Evolutionary conservation across 1,140 invertebrate species (phyloP).

Genomic region (Eueides isabella): DNA sequence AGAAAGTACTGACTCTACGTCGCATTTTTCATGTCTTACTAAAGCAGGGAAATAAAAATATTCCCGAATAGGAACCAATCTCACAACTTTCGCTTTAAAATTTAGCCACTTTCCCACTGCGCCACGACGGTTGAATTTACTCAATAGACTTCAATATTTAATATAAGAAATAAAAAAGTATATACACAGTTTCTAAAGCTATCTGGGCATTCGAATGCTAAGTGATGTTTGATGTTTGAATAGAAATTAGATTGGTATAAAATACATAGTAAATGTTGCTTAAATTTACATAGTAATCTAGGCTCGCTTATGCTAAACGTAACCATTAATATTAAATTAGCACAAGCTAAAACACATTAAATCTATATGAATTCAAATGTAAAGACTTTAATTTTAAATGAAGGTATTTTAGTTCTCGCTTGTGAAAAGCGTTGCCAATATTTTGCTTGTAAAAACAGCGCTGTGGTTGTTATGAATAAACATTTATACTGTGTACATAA

Average conservation of each 20-base stretch:
- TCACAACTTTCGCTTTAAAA: background rate
- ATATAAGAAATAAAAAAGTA: background rate
- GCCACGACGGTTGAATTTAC: too few relatives aligned
- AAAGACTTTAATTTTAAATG: background rate
- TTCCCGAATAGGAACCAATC: background rate
- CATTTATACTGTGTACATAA: background rate
- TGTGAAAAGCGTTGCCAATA: background rate
- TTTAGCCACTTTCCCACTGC: background rate
- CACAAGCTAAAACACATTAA: conserved; percentile 12
- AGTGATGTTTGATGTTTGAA: background rate
- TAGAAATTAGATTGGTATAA: background rate
- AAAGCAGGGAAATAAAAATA: background rate
- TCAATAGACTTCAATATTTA: background rate
- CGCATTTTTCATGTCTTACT: background rate
- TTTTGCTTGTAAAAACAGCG: background rate
- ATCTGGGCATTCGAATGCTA: background rate
- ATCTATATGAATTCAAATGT: conserved; percentile 10
- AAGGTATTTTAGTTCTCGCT: background rate
- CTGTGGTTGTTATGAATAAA: background rate
- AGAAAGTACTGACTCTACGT: too few relatives aligned
- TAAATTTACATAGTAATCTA: conserved; percentile 14
- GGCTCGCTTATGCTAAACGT: background rate
- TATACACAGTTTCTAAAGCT: background rate
- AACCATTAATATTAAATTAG: conserved; percentile 13
- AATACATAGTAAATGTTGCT: background rate